These are phyloP conservation scores for Cryptoleucopteryx plumbea DNA, from an alignment of 2,113 vertebrate genomes.

Conservation along the genomic window DNA sequence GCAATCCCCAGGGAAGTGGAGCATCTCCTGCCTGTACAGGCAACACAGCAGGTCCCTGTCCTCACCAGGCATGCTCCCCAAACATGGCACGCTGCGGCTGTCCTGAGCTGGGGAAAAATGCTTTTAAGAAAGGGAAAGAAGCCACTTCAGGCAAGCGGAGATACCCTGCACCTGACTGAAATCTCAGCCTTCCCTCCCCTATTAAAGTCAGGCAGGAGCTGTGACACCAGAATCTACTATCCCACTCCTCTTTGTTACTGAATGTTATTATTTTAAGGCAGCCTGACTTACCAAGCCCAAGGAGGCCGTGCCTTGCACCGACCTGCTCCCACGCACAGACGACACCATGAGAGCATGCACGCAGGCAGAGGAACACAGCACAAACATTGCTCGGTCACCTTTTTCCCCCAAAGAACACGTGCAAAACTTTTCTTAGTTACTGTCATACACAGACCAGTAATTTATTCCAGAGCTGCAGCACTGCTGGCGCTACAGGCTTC, in stretches of 20 bases:
- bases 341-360: accelerated
- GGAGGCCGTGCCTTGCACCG: not conserved
- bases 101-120: not conserved
- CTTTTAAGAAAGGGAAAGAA: not conserved
- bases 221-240: accelerated
- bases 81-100: accelerated
- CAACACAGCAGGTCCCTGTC: not conserved
- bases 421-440: not conserved
- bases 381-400: accelerated
- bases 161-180: not conserved
- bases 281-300: accelerated
- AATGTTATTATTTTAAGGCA: not conserved
- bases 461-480: not conserved
- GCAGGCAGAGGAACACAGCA: not conserved
- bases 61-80: not conserved
- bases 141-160: not conserved
- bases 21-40: not conserved
- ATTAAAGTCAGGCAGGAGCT: not conserved
- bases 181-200: not conserved
- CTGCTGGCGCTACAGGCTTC: not conserved
- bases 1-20: not conserved
- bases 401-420: accelerated
- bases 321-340: not conserved
- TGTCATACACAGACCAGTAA: not conserved
- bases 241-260: not conserved